phyloP scores from a whole-genome alignment of 1,140 invertebrate species.

The Drosophila santomea region DNA sequence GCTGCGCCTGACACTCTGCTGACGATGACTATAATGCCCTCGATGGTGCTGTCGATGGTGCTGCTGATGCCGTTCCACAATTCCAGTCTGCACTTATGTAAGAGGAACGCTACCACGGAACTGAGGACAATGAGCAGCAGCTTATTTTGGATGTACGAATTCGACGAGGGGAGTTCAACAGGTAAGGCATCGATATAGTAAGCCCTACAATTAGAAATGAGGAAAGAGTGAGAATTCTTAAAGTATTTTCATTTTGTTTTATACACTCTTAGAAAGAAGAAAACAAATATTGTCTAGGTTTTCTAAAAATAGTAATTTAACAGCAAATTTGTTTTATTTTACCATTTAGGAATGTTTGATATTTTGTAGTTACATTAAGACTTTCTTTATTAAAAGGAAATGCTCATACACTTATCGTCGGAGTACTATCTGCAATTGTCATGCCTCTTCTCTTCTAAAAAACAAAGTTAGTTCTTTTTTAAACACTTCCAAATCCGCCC shows the following conservation, averaged over 20 bases:
- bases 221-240: no score
- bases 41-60: conserved; percentile 11
- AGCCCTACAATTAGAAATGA: background rate
- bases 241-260: no score
- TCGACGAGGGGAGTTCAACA: conserved; percentile 24
- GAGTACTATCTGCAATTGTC: no score
- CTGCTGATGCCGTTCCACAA: conserved; percentile 19
- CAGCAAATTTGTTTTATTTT: no score
- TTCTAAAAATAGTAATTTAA: no score
- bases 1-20: conserved; percentile 74
- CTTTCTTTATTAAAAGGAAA: no score
- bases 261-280: no score
- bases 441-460: no score
- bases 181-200: background rate
- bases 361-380: no score
- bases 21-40: conserved; percentile 36
- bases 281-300: no score
- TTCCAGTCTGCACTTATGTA: conserved; percentile 49
- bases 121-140: conserved; percentile 12
- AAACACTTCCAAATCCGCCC: conserved; percentile 4
- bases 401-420: no score
- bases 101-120: conserved; percentile 7
- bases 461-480: background rate
- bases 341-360: background rate
- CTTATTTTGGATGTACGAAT: conserved; percentile 10